phyloP scores from a whole-genome alignment of 1,140 invertebrate genomes.

The Drosophila fuyamai region DNA sequence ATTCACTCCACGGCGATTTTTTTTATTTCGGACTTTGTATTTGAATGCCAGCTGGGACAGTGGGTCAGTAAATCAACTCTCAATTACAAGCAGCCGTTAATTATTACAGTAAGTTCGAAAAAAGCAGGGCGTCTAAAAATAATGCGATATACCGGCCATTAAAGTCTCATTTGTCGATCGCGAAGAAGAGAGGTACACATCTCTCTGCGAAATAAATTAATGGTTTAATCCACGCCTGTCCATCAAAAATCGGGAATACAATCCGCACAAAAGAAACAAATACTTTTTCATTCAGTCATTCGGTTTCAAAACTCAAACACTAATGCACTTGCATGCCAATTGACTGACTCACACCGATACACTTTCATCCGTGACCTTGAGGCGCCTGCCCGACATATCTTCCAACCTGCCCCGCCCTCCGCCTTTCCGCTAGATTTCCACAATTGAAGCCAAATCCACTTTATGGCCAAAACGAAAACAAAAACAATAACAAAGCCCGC shows the following conservation, averaged over 20 bases:
- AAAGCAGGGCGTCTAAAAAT: conserved; percentile 61
- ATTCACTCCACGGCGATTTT: conserved; percentile 40
- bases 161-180: conserved; percentile 62
- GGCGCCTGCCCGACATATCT: conserved; percentile 61
- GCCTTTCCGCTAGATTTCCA: conserved; percentile 56
- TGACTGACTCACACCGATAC: conserved; percentile 35
- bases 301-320: conserved; percentile 26
- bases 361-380: conserved; percentile 84
- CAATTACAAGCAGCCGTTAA: conserved; percentile 71
- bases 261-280: conserved; percentile 18
- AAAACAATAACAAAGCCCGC: conserved; percentile 36
- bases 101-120: conserved; percentile 55
- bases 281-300: conserved; percentile 28
- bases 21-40: conserved; percentile 19
- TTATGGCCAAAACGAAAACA: conserved; percentile 54
- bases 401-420: conserved; percentile 13
- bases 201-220: conserved; percentile 21
- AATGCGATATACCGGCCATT: conserved; percentile 38
- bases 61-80: conserved; percentile 51
- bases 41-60: conserved; percentile 48
- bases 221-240: conserved; percentile 42
- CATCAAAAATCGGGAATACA: conserved; percentile 31
- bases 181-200: conserved; percentile 12
- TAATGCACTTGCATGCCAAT: conserved; percentile 45
- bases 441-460: conserved; percentile 79